A percentile compares a stretch with the other conserved stretches of the same genome.
These are phyloP conservation scores for Ammospiza caudacuta DNA, from an alignment of 2,113 vertebrate genomes.

Conservation along the genomic window DNA sequence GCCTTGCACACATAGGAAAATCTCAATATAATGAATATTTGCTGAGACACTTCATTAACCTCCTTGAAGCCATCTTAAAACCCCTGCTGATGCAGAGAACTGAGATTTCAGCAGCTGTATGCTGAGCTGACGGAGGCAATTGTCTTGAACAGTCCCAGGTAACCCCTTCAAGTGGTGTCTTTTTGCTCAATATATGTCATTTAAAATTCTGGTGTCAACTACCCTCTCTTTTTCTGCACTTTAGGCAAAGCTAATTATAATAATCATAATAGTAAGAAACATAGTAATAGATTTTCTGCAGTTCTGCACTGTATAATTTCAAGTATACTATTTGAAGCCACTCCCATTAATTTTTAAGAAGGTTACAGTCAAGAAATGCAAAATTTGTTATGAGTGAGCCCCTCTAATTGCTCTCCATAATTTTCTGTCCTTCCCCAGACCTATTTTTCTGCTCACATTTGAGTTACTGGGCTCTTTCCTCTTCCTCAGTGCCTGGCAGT, in stretches of 20 bases:
- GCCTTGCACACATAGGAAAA: neutral
- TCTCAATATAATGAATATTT: neutral
- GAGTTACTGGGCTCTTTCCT: neutral
- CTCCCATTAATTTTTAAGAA: neutral
- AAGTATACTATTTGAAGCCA: neutral
- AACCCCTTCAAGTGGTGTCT: neutral
- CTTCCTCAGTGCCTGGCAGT: fast-evolving
- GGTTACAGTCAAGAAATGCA: neutral
- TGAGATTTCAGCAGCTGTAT: neutral
- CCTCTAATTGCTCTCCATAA: neutral
- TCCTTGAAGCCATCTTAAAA: neutral
- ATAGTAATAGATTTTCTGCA: neutral
- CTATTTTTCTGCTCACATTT: neutral
- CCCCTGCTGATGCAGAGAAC: neutral
- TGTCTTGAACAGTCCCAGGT: neutral
- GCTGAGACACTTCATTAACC: neutral
- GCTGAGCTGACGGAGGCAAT: neutral
- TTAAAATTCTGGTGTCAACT: neutral
- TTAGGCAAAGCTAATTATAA: neutral
- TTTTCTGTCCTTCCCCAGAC: neutral
- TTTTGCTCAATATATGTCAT: neutral
- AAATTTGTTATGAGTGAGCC: neutral
- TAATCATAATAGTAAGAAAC: neutral
- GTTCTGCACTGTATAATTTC: neutral
- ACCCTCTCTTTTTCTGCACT: neutral